Conservation (phyloP, 2,888 invertebrate genomes). For the Chironomus riparius region DNA sequence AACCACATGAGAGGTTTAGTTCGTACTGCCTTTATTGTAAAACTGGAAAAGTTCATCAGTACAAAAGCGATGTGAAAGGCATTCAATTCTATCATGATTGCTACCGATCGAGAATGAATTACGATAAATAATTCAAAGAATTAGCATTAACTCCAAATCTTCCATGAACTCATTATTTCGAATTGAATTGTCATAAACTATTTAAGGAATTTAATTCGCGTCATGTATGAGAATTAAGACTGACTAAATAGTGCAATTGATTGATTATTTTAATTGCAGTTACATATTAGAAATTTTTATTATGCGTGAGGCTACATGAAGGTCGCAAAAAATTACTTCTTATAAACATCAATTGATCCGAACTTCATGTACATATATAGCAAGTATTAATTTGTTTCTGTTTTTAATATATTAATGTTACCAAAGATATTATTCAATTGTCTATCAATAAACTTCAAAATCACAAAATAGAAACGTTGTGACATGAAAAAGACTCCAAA, state of each 20-base stretch:
- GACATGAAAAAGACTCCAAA: no score
- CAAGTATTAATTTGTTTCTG: no score
- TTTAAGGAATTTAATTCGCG: background rate
- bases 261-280: background rate
- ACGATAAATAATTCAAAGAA: conserved; percentile 7
- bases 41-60: conserved; percentile 26
- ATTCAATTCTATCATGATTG: conserved; percentile 21
- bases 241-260: background rate
- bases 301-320: background rate
- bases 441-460: no score
- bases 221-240: background rate
- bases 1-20: conserved; percentile 3
- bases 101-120: conserved; percentile 23
- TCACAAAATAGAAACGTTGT: no score
- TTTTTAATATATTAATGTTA: no score
- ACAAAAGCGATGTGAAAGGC: conserved; percentile 18
- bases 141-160: background rate
- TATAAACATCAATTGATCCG: background rate
- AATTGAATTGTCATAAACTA: background rate
- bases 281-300: background rate
- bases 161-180: no score
- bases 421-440: no score
- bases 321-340: background rate
- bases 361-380: no score
- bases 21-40: conserved; percentile 22